phyloP scores from a whole-genome alignment of 2,888 invertebrate species.

The Baccha elongata region DNA sequence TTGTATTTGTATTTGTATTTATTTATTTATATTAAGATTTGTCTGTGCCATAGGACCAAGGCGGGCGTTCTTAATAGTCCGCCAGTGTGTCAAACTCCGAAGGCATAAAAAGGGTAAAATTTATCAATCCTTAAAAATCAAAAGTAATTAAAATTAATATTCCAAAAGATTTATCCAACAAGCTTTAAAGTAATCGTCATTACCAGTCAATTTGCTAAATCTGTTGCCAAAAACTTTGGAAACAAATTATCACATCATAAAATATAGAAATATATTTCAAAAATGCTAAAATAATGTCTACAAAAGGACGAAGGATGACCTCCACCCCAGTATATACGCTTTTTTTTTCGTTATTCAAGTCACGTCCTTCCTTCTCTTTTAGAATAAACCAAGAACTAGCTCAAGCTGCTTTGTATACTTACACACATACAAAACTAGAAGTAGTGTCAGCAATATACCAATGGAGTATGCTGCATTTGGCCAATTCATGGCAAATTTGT shows the following conservation, averaged over 20 bases:
- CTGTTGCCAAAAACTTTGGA: slow-evolving; percentile 69
- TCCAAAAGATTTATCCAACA: not conserved
- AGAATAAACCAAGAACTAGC: slow-evolving; percentile 41
- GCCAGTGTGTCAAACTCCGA: no score
- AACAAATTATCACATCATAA: slow-evolving; percentile 44
- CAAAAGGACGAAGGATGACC: slow-evolving; percentile 21
- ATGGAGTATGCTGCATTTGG: slow-evolving; percentile 62
- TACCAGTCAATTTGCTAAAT: slow-evolving; percentile 70
- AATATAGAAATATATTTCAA: slow-evolving; percentile 27
- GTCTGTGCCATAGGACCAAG: no score
- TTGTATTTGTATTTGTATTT: no score
- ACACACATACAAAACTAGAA: slow-evolving; percentile 39
- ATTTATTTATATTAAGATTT: no score
- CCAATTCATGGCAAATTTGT: slow-evolving; percentile 70
- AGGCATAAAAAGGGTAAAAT: no score
- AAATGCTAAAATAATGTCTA: slow-evolving; percentile 45
- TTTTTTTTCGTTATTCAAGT: slow-evolving; percentile 56
- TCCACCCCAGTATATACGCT: slow-evolving; percentile 23
- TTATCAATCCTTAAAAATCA: not conserved
- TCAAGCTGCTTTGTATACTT: not conserved
- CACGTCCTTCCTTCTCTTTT: slow-evolving; percentile 54
- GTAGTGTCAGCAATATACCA: slow-evolving; percentile 46
- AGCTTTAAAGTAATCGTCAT: slow-evolving; percentile 44
- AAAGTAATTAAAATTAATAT: not conserved
- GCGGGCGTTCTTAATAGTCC: no score